phyloP scores from a whole-genome alignment of 2,888 invertebrate species.

The Caradrina kadenii region DNA sequence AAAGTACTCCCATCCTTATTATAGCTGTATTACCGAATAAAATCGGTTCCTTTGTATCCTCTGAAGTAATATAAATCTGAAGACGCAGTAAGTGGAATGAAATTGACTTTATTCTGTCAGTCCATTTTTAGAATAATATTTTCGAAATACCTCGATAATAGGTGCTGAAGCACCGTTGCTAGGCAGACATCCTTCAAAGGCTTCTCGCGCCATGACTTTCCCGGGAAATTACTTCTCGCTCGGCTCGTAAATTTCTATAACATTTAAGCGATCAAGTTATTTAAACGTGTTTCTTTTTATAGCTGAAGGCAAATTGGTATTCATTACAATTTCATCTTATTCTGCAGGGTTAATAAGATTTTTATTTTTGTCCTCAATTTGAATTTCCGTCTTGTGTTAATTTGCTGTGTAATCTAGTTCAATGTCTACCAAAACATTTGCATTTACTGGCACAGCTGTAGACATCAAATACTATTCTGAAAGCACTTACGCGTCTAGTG shows the following conservation, averaged over 20 bases:
- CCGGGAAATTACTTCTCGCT: slow-evolving; percentile 61
- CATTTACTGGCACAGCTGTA: not conserved
- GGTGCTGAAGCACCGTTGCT: slow-evolving; percentile 57
- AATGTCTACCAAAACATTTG: slow-evolving; percentile 21
- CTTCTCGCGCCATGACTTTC: slow-evolving; percentile 52
- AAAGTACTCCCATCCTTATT: slow-evolving; percentile 8
- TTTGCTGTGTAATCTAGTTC: slow-evolving; percentile 13
- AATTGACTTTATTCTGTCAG: not conserved
- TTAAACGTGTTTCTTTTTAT: slow-evolving; percentile 46
- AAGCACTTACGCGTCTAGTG: slow-evolving; percentile 16
- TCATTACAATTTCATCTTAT: slow-evolving; percentile 24
- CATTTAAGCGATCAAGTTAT: slow-evolving; percentile 54
- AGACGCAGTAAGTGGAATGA: not conserved
- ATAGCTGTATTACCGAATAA: not conserved
- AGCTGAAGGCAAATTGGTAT: slow-evolving; percentile 38
- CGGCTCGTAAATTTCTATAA: slow-evolving; percentile 49
- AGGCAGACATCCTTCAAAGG: slow-evolving; percentile 62
- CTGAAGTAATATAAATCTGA: not conserved
- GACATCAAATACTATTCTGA: slow-evolving; percentile 12
- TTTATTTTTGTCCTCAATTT: slow-evolving; percentile 12
- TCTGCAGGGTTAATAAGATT: not conserved
- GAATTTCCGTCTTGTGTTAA: slow-evolving; percentile 11
- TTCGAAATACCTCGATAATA: slow-evolving; percentile 49
- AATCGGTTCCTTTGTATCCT: not conserved
- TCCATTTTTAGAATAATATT: slow-evolving; percentile 44